These are phyloP conservation scores for Azemiops feae DNA, from an alignment of 2,113 vertebrate species.

Conservation along the genomic window DNA sequence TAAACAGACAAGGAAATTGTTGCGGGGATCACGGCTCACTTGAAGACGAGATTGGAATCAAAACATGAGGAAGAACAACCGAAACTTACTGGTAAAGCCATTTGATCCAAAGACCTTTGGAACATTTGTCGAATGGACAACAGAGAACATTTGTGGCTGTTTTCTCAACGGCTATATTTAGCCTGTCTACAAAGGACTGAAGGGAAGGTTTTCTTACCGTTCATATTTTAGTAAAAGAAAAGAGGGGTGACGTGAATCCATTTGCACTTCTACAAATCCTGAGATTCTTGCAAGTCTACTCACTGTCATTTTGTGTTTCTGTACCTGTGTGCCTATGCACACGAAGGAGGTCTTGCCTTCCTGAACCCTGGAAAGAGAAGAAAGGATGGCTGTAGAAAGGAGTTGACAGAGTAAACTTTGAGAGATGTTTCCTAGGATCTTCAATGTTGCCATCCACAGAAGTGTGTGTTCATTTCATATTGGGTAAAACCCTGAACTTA, in stretches of 20 bases:
- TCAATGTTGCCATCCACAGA: too few relatives aligned
- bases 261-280: neutral
- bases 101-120: constrained; percentile 7
- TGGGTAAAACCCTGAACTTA: neutral
- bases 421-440: neutral
- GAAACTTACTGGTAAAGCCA: constrained; percentile 24
- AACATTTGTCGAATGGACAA: neutral
- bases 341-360: neutral
- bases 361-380: neutral
- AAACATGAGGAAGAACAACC: constrained; percentile 26
- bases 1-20: constrained; percentile 62
- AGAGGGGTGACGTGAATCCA: neutral
- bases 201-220: neutral
- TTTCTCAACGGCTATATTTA: neutral
- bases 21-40: constrained; percentile 43
- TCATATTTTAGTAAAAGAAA: neutral
- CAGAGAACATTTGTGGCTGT: neutral
- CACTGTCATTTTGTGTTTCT: neutral
- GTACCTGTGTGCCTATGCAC: neutral
- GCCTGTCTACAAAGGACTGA: neutral
- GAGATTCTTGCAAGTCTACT: neutral
- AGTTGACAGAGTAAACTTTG: neutral
- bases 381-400: neutral
- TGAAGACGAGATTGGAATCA: constrained; percentile 47
- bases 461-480: neutral